Conservation (phyloP, 2,113 vertebrate genomes). For the Syngnathus floridae region DNA sequence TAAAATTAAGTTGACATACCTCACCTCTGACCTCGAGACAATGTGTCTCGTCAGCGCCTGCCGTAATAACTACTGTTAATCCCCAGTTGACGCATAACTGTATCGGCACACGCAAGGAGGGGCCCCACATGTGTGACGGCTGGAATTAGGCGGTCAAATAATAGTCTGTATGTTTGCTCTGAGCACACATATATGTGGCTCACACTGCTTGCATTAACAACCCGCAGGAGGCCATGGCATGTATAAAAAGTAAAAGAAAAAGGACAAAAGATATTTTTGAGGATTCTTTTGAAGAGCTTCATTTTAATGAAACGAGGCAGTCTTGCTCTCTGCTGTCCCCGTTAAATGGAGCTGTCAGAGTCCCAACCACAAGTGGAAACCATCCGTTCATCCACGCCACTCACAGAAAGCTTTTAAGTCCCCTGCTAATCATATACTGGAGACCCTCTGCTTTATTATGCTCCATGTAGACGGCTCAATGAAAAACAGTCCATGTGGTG, state of each 20-base stretch:
- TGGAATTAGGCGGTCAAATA: constrained; percentile 42
- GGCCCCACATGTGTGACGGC: constrained; percentile 31
- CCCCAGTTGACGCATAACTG: constrained; percentile 56
- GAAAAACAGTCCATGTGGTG: constrained; percentile 18
- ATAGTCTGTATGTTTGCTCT: constrained; percentile 34
- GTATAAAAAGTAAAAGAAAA: constrained; percentile 9
- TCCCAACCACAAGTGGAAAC: constrained; percentile 29
- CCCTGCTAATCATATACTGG: constrained; percentile 15
- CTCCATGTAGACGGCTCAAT: constrained; percentile 34
- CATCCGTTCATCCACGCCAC: constrained; percentile 32
- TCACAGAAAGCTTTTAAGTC: constrained; percentile 53
- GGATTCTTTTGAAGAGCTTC: constrained; percentile 23
- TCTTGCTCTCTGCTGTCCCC: constrained; percentile 14
- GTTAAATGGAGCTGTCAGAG: constrained; percentile 49
- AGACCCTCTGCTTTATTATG: constrained; percentile 18
- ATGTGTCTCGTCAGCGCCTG: constrained; percentile 48
- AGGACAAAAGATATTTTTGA: constrained; percentile 13
- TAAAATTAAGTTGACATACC: constrained; percentile 54
- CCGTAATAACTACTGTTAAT: constrained; percentile 60
- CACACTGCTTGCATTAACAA: constrained; percentile 5
- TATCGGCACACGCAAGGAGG: constrained; percentile 38
- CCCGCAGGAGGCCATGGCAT: not conserved
- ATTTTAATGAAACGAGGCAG: constrained; percentile 25
- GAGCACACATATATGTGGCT: constrained; percentile 13
- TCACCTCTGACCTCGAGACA: constrained; percentile 62